Evolutionary conservation across 2,888 invertebrate species (phyloP).

Genomic region (Stenotaenia linearis): DNA sequence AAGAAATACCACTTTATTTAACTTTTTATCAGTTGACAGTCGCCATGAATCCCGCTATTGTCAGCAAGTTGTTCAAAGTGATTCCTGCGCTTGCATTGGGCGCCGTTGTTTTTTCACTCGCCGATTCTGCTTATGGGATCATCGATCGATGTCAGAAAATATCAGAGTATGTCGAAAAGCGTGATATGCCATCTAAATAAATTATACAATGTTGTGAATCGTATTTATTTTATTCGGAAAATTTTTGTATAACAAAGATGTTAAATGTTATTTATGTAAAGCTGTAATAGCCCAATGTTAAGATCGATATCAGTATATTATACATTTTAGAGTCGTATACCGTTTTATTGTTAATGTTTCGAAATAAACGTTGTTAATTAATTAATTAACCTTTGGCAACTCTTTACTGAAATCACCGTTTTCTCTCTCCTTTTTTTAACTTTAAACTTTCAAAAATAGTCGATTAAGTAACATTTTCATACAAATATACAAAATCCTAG

Average conservation of each 20-base stretch:
- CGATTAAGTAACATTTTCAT: not conserved
- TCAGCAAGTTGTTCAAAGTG: not conserved
- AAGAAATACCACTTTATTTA: too few species aligned
- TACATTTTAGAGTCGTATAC: not conserved
- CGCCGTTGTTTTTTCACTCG: not conserved
- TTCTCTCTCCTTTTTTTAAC: too few species aligned
- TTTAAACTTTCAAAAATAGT: not conserved
- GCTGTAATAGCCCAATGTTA: too few species aligned
- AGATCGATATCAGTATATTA: not conserved
- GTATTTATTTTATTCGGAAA: not conserved
- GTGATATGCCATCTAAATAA: not conserved
- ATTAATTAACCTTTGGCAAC: not conserved
- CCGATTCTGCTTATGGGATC: not conserved
- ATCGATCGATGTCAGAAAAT: not conserved
- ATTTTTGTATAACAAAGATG: not conserved
- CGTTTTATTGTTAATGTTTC: too few species aligned
- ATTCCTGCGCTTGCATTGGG: not conserved
- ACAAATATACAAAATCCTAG: not conserved
- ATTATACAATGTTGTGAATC: not conserved
- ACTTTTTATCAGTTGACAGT: too few species aligned
- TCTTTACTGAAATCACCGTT: too few species aligned
- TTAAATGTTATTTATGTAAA: not conserved
- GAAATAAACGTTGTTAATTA: too few species aligned
- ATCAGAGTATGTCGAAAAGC: not conserved
- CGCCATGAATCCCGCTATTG: not conserved